Base-by-base conservation (phyloP, 2,888 invertebrate species). In the Folsomia candida region DNA sequence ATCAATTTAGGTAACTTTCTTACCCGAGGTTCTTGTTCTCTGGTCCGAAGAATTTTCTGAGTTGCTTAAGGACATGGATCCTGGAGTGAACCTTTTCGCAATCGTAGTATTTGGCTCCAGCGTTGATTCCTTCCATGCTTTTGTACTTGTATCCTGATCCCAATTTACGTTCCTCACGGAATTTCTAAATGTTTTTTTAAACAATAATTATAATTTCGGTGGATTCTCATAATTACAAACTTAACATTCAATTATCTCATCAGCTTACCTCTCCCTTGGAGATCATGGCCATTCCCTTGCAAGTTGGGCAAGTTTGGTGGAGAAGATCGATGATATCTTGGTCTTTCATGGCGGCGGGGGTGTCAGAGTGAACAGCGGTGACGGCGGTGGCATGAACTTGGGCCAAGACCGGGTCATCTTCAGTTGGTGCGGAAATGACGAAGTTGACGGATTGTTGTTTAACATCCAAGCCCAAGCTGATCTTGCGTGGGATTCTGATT, bases 21-120 rank as follows among this genome's bases (percentile, higher is more conserved):
- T n/a, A n/a, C n/a, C n/a, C 78, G 57, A 70, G 26, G 63, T 79
- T 79, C 76, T 79, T 79, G 75, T 77, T 76, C 47, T 78, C 78
- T 9, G 78, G 77, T 72, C 78, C 76, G 71, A 77, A 78, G 72
- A 76, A 75, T 71, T 79, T 79, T 22, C 74, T 67, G 66, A 79
- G 69, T 67, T 72, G 71, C 26, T 75, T 72, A 71, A 75, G 51
- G 60, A 76, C 76, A 64, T 77, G 75, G 67, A 72, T 63, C 78
- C 79, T 29, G n/a, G n/a, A n/a, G n/a, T n/a, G n/a, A n/a, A n/a
- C n/a, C n/a, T n/a, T n/a, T n/a, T n/a, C n/a, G n/a, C 79, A 79
- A 66, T 79, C 79, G 62, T 67, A 79, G 69, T 78, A 79, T 64
- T 79, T 77, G 51, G 71, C 67, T 70, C 79, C 79, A 59, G 77